Evolutionary conservation across 2,888 invertebrate genomes (phyloP).

Genomic region (Drosophila nigritarsus): DNA sequence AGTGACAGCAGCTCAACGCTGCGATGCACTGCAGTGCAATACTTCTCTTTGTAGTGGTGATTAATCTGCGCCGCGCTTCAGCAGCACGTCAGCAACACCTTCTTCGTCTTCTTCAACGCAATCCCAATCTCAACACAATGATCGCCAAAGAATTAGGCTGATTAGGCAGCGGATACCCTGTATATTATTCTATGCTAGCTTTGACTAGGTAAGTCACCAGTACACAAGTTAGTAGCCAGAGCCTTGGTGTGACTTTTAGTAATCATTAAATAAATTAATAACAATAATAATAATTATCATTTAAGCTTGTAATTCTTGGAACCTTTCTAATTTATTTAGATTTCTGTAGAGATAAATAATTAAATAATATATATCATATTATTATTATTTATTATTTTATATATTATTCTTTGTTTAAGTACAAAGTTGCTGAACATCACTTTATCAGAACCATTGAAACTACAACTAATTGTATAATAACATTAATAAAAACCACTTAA

Average conservation of each 20-base stretch:
- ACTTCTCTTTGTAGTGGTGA: slow-evolving; percentile 66
- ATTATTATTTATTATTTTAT: neutral
- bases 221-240: no score
- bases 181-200: neutral
- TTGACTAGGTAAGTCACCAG: slow-evolving; percentile 7
- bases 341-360: no score
- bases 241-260: no score
- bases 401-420: neutral
- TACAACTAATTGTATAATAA: neutral
- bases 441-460: neutral
- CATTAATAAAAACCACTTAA: neutral
- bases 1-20: slow-evolving; percentile 65
- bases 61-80: slow-evolving; percentile 74
- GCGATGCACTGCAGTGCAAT: slow-evolving; percentile 42
- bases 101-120: slow-evolving; percentile 24
- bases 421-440: neutral
- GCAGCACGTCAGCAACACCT: slow-evolving; percentile 51
- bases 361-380: no score
- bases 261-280: neutral
- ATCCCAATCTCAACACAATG: slow-evolving; percentile 16
- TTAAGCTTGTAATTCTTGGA: neutral
- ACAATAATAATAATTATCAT: neutral
- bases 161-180: slow-evolving; percentile 29
- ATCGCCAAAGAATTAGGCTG: slow-evolving; percentile 23
- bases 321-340: neutral